These are phyloP conservation scores for Gavia stellata DNA, from an alignment of 2,113 vertebrate species.

Conservation along the genomic window DNA sequence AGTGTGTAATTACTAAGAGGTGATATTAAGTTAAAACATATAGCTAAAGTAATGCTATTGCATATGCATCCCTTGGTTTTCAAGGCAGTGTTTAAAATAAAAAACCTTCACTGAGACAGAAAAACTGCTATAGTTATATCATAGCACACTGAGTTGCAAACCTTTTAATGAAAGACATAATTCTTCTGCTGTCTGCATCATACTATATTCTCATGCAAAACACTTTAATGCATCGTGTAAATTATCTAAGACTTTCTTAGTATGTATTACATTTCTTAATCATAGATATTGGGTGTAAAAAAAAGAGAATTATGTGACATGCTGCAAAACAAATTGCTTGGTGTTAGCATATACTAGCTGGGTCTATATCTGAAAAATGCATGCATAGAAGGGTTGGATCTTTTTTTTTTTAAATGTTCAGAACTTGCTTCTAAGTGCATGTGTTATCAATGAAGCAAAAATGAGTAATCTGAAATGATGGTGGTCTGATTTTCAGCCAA, in stretches of 20 bases:
- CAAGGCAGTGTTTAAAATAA: slow-evolving; percentile 72
- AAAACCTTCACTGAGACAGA: slow-evolving; percentile 72
- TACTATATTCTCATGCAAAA: slow-evolving; percentile 79
- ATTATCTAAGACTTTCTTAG: slow-evolving; percentile 74
- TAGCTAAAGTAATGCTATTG: slow-evolving; percentile 29
- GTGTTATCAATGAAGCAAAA: slow-evolving; percentile 24
- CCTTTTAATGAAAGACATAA: slow-evolving; percentile 82
- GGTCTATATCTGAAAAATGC: slow-evolving; percentile 35
- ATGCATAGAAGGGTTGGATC: background rate
- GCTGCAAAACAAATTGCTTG: slow-evolving; percentile 54
- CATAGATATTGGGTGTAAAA: slow-evolving; percentile 64
- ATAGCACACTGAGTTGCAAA: slow-evolving; percentile 72
- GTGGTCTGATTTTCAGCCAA: slow-evolving; percentile 16
- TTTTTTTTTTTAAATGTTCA: background rate
- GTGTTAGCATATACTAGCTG: slow-evolving; percentile 33
- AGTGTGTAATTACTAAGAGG: slow-evolving; percentile 64
- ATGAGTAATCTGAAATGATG: slow-evolving; percentile 7
- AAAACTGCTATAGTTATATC: slow-evolving; percentile 75
- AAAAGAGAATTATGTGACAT: slow-evolving; percentile 60
- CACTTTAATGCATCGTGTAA: slow-evolving; percentile 75
- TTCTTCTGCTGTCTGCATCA: slow-evolving; percentile 73
- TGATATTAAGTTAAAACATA: slow-evolving; percentile 72
- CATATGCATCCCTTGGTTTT: slow-evolving; percentile 66
- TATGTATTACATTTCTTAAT: slow-evolving; percentile 77
- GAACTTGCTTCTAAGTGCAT: slow-evolving; percentile 27